Evolutionary conservation across 2,113 vertebrate species (phyloP), one percentile per base, ranked within the genome.

Genomic region (Lynx canadensis): DNA sequence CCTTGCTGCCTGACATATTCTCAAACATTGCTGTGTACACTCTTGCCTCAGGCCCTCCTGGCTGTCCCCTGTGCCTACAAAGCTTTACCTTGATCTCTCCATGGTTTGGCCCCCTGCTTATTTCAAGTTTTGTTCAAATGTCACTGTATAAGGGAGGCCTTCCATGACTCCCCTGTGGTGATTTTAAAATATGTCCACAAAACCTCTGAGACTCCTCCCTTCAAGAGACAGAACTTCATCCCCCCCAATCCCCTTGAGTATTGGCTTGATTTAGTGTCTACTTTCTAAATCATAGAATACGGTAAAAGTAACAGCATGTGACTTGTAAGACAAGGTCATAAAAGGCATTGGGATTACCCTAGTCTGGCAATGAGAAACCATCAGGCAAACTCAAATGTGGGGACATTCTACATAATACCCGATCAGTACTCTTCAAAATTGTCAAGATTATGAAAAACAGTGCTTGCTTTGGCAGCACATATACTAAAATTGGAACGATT

Each of bases 391-490:
- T 36, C 82, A 95, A 41, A 86, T 10, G 69, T 36, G 83, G 31
- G 16, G 57, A 68, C 57, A 65, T 66, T 76, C 48, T 71, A 83
- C 84, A 74, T 74, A 92, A 82, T 38, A 74, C 66, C 48, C 92
- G 27, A 92, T 73, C n/a, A 80, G 38, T 63, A 79, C 38, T 60
- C 63, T 86, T 80, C 81, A 89, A 86, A 86, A 71, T 68, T 87
- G 41, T 96, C 86, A 86, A 94, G 73, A 36, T 65, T 76, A 80
- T 63, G 15, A 94, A 91, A 94, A 96, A 83, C 21, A 91, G 41
- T 76, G 41, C 14, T 41, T 31, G 27, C 74, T 76, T 76, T 7
- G 2, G 74, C 74, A 76, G 41, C 23, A 18, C 41, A 76, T 41
- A 76, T 31, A 76, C 74, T 76, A 76, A 76, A 76, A 48, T 10